Evolutionary conservation across 2,113 vertebrate genomes (phyloP).

Genomic region (Chaetodon trifascialis): DNA sequence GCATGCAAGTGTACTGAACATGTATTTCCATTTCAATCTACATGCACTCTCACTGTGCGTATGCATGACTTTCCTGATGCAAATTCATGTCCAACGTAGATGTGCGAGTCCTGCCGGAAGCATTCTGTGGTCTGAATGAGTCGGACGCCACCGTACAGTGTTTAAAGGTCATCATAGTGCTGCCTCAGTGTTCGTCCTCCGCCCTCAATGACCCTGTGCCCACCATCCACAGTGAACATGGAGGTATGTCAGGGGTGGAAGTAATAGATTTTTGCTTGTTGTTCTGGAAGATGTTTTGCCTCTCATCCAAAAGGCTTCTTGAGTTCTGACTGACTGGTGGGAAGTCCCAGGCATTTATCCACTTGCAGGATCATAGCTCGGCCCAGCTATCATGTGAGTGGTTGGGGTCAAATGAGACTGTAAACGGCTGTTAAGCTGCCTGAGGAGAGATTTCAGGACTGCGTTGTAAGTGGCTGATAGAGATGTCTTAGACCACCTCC

Average conservation of each 20-base stretch:
- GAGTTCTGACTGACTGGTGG: too few species aligned
- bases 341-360: too few species aligned
- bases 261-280: background rate
- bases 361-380: too few species aligned
- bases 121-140: conserved; percentile 84
- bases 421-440: too few species aligned
- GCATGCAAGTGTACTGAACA: background rate
- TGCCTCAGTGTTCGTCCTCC: conserved; percentile 90
- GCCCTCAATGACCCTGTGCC: conserved; percentile 90
- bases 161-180: conserved; percentile 88
- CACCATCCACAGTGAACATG: conserved; percentile 88
- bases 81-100: conserved; percentile 76
- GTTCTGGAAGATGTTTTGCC: too few species aligned
- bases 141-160: conserved; percentile 82
- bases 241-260: conserved; percentile 83
- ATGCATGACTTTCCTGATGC: background rate
- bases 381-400: too few species aligned
- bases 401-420: too few species aligned
- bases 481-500: too few species aligned
- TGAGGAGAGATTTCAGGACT: too few species aligned
- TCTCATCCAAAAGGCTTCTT: too few species aligned
- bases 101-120: conserved; percentile 85
- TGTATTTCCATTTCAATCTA: background rate
- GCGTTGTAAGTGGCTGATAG: too few species aligned
- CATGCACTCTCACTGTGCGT: background rate